Conservation (phyloP, 2,888 invertebrate species). For the Entomobrya proxima region DNA sequence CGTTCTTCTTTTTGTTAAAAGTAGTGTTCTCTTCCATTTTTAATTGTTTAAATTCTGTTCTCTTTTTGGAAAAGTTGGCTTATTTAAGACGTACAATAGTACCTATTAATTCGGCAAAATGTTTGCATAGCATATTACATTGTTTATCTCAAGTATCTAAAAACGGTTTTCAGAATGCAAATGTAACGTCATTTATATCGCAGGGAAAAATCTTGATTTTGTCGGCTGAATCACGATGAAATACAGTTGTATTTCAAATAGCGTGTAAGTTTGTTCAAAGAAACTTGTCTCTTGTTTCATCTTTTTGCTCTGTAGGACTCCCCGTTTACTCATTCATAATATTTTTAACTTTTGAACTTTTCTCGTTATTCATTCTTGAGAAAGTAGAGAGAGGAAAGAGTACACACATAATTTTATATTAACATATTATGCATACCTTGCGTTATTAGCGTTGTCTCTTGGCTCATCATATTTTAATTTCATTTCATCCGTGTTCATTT, state of each 20-base stretch:
- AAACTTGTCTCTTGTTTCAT: conserved; percentile 29
- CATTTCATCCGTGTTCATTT: conserved; percentile 7
- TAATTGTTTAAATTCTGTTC: too few species aligned
- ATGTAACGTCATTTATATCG: too few species aligned
- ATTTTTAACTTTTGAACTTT: conserved; percentile 18
- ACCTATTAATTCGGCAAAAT: too few species aligned
- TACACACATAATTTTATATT: background rate
- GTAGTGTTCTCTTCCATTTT: background rate
- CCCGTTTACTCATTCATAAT: background rate
- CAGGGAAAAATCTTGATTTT: too few species aligned
- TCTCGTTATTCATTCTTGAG: background rate
- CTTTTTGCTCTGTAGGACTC: conserved; percentile 28
- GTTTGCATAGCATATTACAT: too few species aligned
- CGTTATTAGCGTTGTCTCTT: conserved; percentile 3
- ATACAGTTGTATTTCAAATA: background rate
- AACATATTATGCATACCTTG: background rate
- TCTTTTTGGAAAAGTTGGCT: too few species aligned
- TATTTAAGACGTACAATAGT: too few species aligned
- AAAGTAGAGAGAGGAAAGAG: background rate
- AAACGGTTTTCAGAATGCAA: too few species aligned
- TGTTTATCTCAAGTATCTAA: too few species aligned
- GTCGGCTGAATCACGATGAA: too few species aligned
- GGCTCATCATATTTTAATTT: background rate
- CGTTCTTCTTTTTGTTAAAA: conserved; percentile 13
- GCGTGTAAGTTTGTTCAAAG: background rate